Base-by-base conservation (phyloP, 2,797 vertebrate species). In the Silurus lanzhouensis region DNA sequence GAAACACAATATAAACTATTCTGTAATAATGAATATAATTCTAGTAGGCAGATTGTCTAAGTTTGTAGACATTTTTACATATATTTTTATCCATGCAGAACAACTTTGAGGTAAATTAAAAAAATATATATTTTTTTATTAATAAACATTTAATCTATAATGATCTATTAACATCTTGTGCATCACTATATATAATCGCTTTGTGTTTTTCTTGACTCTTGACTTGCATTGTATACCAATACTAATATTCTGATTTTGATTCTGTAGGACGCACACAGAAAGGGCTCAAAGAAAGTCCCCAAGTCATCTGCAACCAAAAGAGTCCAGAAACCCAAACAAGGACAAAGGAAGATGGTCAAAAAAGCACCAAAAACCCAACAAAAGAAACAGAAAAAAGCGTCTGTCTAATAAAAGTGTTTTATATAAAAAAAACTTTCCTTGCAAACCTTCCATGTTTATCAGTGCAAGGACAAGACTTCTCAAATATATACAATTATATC, bases 381-480 rank as follows among this genome's bases (percentile, higher is more conserved):
- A 20, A 89, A 87, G 0, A 90, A 90, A 90, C 85, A 85, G 61
- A 94, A 91, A 89, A 94, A 88, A 76, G 46, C 66, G 5, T 81
- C 77, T 25, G 20, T n/a, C 20, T 79, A 19, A 68, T 22, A 19
- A 55, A 13, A 20, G 17, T 67, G 8, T 38, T 38, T 38, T 38
- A 38, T 5, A 38, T 38, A 46, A n/a, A 4, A 13, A 67, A 4
- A 12, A 67, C 38, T 64, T 64, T 67, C 46, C 15, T 19, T 66
- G 22, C 15, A 17, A 12, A 17, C 27, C 6, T 6, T 55, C 5
- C 2, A 13, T 44, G 5, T 79, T 79, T 63, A 22, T 79, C 31
- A 78, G 31, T 61, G 19, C 31, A 79, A 46, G 38, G 55, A 52
- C 15, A 70, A 19, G 67, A 72, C 57, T 81, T 55, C 48, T 52